Base-by-base conservation (phyloP, 2,888 invertebrate species). In the Apodemia duryi region DNA sequence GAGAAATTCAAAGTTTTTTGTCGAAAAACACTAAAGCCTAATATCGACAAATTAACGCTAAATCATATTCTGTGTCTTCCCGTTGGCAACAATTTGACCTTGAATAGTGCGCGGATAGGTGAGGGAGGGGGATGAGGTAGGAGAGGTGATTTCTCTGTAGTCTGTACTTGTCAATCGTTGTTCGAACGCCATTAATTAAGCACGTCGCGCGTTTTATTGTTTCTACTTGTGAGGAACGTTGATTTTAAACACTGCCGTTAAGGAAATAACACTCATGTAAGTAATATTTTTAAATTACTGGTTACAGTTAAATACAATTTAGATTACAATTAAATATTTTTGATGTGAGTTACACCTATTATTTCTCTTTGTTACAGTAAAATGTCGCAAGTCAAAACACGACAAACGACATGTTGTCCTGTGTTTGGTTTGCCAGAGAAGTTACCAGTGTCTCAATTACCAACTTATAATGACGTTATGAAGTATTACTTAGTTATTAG, bases 341-440 rank as follows among this genome's bases (percentile, higher is more conserved):
- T 9, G 1, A 52, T 52, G 28, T 52, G 7, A 52, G 5, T 52
- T 52, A 21, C 7, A 51, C 21, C 51, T 51, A 51, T 21, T 51
- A 51, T 51, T 51, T 51, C 21, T 51, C 51, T 51, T 21, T 51
- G 7, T 21, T 52, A 52, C 28, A 52, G 52, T 52, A n/a, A 28
- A 28, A 52, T 28, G 28, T 28, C 28, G 52, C 28, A 28, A 52
- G 10, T 28, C 21, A 52, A 52, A 52, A 28, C 9, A 21, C 52
- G 52, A 52, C 21, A 52, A 52, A 52, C 28, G 28, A 52, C 52
- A 52, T 52, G 52, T 52, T 52, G 52, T 52, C 52, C 28, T 52
- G 52, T 52, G 52, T 52, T 52, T 52, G 52, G 21, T 52, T 52
- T 52, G 9, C 52, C 52, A 9, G 28, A 52, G 28, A 52, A 52